phyloP scores from a whole-genome alignment of 2,797 vertebrate species.

The Antennarius maculatus region DNA sequence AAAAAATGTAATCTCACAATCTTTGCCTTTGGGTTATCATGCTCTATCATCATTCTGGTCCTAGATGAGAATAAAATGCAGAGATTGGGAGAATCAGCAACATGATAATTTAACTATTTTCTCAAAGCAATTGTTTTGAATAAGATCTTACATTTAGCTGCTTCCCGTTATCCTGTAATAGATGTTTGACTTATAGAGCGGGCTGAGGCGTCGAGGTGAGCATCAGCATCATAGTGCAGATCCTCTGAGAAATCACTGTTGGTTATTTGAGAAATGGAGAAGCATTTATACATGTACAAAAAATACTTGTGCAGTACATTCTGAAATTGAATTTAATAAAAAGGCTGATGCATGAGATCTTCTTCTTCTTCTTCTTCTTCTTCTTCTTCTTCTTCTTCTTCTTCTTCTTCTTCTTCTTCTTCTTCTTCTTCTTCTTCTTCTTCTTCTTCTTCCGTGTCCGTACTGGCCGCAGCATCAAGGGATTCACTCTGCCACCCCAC shows the following conservation, averaged over 20 bases:
- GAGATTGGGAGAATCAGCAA: slow-evolving; percentile 28
- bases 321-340: slow-evolving; percentile 1
- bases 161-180: slow-evolving; percentile 10
- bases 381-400: too few species aligned
- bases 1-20: slow-evolving; percentile 64
- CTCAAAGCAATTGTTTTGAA: slow-evolving; percentile 16
- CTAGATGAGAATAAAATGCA: slow-evolving; percentile 27
- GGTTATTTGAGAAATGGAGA: slow-evolving; percentile 46
- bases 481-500: slow-evolving; percentile 95
- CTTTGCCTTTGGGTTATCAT: slow-evolving; percentile 58
- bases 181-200: background rate
- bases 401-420: too few species aligned
- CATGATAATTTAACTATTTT: slow-evolving; percentile 28
- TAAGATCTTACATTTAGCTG: background rate
- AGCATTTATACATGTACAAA: slow-evolving; percentile 37
- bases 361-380: too few species aligned
- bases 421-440: too few species aligned
- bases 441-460: too few species aligned
- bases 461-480: slow-evolving; percentile 95
- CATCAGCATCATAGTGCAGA: slow-evolving; percentile 17
- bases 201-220: slow-evolving; percentile 13
- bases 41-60: slow-evolving; percentile 16
- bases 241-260: slow-evolving; percentile 44
- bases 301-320: slow-evolving; percentile 16
- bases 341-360: slow-evolving; percentile 2